phyloP scores from a whole-genome alignment of 2,797 vertebrate species.

The Monodelphis domestica region DNA sequence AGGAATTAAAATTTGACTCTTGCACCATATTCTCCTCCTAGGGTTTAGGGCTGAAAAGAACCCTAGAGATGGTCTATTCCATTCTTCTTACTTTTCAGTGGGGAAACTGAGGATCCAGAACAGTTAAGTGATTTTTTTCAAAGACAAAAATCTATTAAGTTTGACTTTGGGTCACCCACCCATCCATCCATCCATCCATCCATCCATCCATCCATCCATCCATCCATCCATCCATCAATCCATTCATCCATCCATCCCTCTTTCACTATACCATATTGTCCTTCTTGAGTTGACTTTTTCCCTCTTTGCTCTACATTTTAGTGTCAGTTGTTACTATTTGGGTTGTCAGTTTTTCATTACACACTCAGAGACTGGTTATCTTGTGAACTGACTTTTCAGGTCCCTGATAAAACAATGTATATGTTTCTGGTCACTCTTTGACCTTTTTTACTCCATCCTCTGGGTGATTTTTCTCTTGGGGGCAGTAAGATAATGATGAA shows the following conservation, averaged over 20 bases:
- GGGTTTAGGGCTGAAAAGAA: not conserved
- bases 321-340: not conserved
- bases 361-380: not conserved
- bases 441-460: not conserved
- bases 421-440: not conserved
- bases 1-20: not conserved
- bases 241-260: not conserved
- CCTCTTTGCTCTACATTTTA: not conserved
- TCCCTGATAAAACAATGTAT: not conserved
- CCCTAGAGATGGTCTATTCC: not conserved
- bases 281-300: not conserved
- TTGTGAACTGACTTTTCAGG: conserved; percentile 9
- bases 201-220: too few species aligned
- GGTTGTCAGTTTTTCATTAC: not conserved
- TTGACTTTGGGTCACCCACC: not conserved
- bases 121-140: not conserved
- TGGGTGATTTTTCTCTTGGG: not conserved
- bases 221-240: too few species aligned
- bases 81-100: not conserved
- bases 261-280: not conserved
- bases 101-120: not conserved
- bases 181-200: too few species aligned
- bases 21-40: not conserved
- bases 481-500: not conserved
- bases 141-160: not conserved